A percentile compares a stretch with the other conserved stretches of the same genome.
These are phyloP conservation scores for Automeris io DNA, from an alignment of 2,888 invertebrate genomes.

Conservation along the genomic window DNA sequence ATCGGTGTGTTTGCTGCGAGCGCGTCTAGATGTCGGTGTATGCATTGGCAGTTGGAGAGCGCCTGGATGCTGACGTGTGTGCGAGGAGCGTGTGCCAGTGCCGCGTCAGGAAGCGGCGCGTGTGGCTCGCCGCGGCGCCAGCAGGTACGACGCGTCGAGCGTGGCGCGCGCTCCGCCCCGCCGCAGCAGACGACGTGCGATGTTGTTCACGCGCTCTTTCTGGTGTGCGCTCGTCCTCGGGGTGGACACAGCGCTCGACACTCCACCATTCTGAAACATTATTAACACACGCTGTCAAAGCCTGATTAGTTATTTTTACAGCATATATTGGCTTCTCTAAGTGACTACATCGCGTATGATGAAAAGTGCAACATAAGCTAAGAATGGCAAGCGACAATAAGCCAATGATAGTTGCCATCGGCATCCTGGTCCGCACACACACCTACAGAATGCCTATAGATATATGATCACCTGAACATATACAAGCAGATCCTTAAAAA, in stretches of 20 bases:
- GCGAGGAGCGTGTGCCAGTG: background rate
- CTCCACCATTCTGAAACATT: slow-evolving; percentile 5
- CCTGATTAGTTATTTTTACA: too few relatives aligned
- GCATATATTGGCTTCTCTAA: too few relatives aligned
- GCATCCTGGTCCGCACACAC: too few relatives aligned
- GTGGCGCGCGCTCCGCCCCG: slow-evolving; percentile 36
- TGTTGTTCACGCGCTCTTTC: slow-evolving; percentile 59
- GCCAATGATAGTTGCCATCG: too few relatives aligned
- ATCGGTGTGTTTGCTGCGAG: too few relatives aligned
- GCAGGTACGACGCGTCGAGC: slow-evolving; percentile 58
- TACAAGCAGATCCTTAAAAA: too few relatives aligned
- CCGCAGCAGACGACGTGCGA: slow-evolving; percentile 53
- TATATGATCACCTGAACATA: too few relatives aligned
- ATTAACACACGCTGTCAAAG: background rate
- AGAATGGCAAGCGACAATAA: too few relatives aligned
- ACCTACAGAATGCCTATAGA: too few relatives aligned
- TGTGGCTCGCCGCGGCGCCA: slow-evolving; percentile 32
- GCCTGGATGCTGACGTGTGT: background rate
- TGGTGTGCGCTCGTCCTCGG: slow-evolving; percentile 24
- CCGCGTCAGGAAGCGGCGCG: slow-evolving; percentile 20
- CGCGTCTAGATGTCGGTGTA: background rate
- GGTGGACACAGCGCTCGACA: slow-evolving; percentile 4
- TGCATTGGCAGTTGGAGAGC: background rate
- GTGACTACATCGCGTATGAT: too few relatives aligned
- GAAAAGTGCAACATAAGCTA: too few relatives aligned